phyloP scores from a whole-genome alignment of 2,797 vertebrate genomes.

The Notamacropus eugenii region DNA sequence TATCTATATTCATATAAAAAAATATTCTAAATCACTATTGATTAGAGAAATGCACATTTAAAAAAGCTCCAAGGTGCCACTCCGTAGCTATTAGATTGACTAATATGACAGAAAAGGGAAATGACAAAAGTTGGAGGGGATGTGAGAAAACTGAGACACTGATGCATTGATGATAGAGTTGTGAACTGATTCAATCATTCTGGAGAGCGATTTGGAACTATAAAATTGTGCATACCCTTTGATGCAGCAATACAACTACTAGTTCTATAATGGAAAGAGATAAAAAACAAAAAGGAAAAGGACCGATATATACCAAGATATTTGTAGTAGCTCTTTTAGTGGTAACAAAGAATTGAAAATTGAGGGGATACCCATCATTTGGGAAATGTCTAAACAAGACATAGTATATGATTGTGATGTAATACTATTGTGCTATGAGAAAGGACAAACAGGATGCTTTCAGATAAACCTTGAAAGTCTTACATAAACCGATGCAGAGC shows the following conservation, averaged over 20 bases:
- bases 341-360: too few species aligned
- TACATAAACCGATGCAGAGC: too few species aligned
- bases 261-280: neutral
- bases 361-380: too few species aligned
- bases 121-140: neutral
- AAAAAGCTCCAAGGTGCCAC: neutral
- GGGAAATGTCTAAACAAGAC: too few species aligned
- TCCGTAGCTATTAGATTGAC: neutral
- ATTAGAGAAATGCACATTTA: neutral
- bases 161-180: neutral
- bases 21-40: neutral
- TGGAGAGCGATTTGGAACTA: neutral
- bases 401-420: too few species aligned
- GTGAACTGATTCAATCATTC: neutral
- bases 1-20: neutral
- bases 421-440: too few species aligned
- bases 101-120: neutral
- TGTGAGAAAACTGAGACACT: neutral
- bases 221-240: neutral
- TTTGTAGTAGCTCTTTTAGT: too few species aligned
- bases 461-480: too few species aligned
- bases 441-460: too few species aligned
- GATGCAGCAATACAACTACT: neutral
- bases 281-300: too few species aligned
- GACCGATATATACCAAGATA: neutral